These are phyloP conservation scores for Campylomormyrus tamandua DNA, from an alignment of 2,113 vertebrate species.

Conservation along the genomic window DNA sequence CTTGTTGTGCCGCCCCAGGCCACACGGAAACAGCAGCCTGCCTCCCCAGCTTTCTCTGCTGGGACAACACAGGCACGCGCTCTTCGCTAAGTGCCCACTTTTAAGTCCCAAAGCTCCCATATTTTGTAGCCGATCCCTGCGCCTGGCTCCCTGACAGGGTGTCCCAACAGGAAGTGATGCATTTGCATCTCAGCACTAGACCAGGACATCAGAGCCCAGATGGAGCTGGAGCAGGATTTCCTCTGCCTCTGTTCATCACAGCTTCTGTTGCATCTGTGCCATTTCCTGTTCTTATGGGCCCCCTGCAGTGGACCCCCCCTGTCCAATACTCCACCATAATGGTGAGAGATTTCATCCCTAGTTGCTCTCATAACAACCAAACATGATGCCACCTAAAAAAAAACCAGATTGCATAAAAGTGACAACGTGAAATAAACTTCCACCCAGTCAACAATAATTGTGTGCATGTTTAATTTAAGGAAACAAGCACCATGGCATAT, in stretches of 20 bases:
- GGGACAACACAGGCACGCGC: neutral
- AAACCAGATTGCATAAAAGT: neutral
- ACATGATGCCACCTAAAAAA: neutral
- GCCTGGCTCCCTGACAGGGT: neutral
- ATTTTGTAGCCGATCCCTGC: neutral
- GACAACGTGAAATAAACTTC: neutral
- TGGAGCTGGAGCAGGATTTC: neutral
- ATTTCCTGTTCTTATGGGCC: neutral
- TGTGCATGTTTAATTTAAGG: neutral
- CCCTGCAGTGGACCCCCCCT: neutral
- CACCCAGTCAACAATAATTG: neutral
- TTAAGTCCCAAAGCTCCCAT: neutral
- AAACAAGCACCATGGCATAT: neutral
- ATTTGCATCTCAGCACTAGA: neutral
- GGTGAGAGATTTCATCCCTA: neutral
- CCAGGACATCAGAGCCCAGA: neutral
- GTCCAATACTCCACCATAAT: neutral
- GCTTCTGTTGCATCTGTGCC: neutral
- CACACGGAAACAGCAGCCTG: neutral
- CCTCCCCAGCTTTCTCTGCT: neutral
- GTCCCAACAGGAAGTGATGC: neutral
- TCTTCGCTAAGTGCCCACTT: neutral
- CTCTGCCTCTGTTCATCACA: neutral
- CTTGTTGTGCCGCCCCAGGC: conserved; percentile 41
- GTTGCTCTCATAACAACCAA: neutral